These are phyloP conservation scores for Pocota personata DNA, from an alignment of 2,888 invertebrate genomes.

Conservation along the genomic window DNA sequence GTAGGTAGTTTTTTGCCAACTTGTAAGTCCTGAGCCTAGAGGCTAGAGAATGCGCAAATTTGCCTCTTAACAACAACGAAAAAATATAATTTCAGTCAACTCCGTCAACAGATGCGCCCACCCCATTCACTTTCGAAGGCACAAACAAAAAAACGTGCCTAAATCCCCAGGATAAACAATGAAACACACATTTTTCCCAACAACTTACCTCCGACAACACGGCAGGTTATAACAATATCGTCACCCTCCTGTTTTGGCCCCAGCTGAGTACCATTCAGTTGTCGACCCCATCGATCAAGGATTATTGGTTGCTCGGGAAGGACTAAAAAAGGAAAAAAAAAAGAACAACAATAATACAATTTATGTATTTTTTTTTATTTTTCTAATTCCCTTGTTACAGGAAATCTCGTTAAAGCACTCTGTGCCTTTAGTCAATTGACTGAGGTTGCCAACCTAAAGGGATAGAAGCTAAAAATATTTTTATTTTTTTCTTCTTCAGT, in stretches of 20 bases:
- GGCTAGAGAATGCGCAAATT: constrained; percentile 21
- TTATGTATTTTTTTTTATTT: constrained; percentile 31
- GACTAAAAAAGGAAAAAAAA: constrained; percentile 84
- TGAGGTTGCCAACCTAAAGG: constrained; percentile 30
- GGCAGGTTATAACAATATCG: constrained; percentile 92
- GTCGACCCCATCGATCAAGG: constrained; percentile 92
- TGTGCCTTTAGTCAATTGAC: constrained; percentile 42
- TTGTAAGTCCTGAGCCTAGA: neutral
- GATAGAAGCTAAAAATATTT: neutral
- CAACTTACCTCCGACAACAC: constrained; percentile 92
- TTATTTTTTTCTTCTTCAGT: constrained; percentile 6
- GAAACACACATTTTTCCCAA: neutral
- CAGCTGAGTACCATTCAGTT: constrained; percentile 90
- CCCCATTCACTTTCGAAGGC: neutral
- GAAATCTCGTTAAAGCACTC: constrained; percentile 61
- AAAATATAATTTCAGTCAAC: constrained; percentile 9
- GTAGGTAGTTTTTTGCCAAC: neutral
- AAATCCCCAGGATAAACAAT: constrained; percentile 36
- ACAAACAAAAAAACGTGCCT: neutral
- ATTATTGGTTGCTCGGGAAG: constrained; percentile 94
- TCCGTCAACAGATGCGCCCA: neutral
- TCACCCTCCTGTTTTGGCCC: constrained; percentile 94
- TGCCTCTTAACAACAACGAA: neutral
- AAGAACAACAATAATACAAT: constrained; percentile 27
- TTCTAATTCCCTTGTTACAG: constrained; percentile 29